Base-by-base conservation (phyloP, 2,888 invertebrate species). In the Lepidochrysops patricia region DNA sequence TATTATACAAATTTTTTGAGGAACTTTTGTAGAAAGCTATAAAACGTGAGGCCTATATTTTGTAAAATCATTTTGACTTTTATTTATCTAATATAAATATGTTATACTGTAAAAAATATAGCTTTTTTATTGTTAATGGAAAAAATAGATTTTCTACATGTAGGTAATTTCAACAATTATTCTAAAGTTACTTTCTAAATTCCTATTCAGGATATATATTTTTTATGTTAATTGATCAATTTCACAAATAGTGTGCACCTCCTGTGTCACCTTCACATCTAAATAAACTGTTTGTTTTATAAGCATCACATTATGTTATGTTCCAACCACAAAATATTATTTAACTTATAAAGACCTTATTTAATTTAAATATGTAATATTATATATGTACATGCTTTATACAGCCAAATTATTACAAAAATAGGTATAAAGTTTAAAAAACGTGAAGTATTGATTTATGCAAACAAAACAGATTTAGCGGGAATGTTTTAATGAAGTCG, bases 371-470 rank as follows among this genome's bases (percentile, higher is more conserved):
- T 75, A 70, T 73, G 34, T 61, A n/a, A n/a, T n/a, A 65, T 58
- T 58, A 75, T 73, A 67, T 79, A 82, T 84, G 75, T 84, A 86
- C 84, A 84, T 68, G 73, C 71, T 71, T 74, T 72, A 73, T 66
- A 71, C 69, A 66, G 68, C 67, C 70, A 77, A 77, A 75, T 72
- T 71, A 72, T 75, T 79, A 74, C 73, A 78, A 82, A 82, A 83
- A 82, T 79, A 80, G 78, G 74, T 80, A 80, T 78, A 82, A 82
- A 82, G 82, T 84, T 82, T 79, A 80, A 76, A 77, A 82, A 80
- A 79, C 74, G 79, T 71, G 71, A 75, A 72, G 72, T 67, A 73
- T 63, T 66, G 63, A 67, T 67, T 69, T 68, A 77, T 75, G 78
- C 81, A 66, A 72, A 72, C 68, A 67, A 69, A 71, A 72, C 69